Evolutionary conservation across 2,888 invertebrate genomes (phyloP).

Genomic region (Lasioglossum malachurum): DNA sequence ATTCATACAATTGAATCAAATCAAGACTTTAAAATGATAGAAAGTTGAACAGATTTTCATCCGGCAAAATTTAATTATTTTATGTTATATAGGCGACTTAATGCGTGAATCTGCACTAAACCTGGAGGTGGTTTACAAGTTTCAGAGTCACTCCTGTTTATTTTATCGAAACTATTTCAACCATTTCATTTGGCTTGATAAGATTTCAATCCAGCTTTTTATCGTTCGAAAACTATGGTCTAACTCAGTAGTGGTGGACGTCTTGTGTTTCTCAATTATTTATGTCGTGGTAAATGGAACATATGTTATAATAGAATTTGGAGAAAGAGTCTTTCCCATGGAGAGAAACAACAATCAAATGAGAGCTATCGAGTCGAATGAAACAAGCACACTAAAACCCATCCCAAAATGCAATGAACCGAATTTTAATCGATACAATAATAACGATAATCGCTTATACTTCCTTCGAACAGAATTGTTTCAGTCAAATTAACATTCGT

Average conservation of each 20-base stretch:
- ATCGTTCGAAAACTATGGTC: neutral
- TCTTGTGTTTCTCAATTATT: neutral
- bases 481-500: conserved; percentile 35
- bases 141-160: neutral
- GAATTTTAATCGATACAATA: conserved; percentile 17
- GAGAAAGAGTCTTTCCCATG: neutral
- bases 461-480: conserved; percentile 43
- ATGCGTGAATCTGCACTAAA: neutral
- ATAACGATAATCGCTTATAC: conserved; percentile 30
- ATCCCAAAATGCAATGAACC: conserved; percentile 26
- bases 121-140: neutral
- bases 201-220: neutral
- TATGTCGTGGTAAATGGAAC: too few relatives aligned
- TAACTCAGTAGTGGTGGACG: neutral
- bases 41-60: neutral
- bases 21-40: neutral
- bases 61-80: neutral
- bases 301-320: neutral
- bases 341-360: neutral
- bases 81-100: neutral
- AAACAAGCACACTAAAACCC: neutral
- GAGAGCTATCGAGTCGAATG: neutral
- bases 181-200: neutral
- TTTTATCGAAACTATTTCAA: neutral
- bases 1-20: neutral